These are phyloP conservation scores for Porites australiensis DNA, from an alignment of 64 coral and sea anemone species.

Conservation along the genomic window DNA sequence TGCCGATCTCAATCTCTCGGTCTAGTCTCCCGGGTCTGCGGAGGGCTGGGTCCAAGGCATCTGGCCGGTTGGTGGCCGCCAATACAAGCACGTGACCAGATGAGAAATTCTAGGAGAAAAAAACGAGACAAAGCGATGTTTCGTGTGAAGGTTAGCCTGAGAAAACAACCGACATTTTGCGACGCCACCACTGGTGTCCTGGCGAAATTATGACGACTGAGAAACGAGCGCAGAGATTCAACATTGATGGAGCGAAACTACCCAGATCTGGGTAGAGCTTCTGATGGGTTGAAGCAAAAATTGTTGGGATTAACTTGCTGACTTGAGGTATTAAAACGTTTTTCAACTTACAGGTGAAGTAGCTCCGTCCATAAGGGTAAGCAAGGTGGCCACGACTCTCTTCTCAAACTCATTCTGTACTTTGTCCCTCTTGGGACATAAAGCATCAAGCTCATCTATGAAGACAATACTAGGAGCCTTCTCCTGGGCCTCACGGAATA, in stretches of 20 bases:
- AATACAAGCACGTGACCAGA: slow-evolving; percentile 82
- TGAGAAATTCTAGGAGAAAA: slow-evolving; percentile 24
- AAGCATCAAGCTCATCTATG: slow-evolving; percentile 95
- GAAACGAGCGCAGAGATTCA: no score
- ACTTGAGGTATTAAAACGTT: not conserved
- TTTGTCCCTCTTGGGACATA: slow-evolving; percentile 95
- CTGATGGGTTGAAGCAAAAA: no score
- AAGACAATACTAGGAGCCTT: slow-evolving; percentile 90
- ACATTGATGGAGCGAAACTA: no score
- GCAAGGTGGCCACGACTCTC: slow-evolving; percentile 93
- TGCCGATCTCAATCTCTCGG: slow-evolving; percentile 98
- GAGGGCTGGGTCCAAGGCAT: slow-evolving; percentile 89
- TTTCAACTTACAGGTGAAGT: not conserved
- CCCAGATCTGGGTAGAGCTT: no score
- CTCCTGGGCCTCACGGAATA: slow-evolving; percentile 92
- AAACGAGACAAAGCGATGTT: no score
- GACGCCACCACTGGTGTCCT: no score
- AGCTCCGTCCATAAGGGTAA: slow-evolving; percentile 96
- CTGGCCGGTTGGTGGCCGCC: slow-evolving; percentile 93
- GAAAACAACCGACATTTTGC: no score
- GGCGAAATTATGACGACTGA: no score
- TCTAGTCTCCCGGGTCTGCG: slow-evolving; percentile 95
- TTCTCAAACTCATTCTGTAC: slow-evolving; percentile 99
- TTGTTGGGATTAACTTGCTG: no score
- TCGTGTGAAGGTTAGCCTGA: no score